Percentiles rank a stretch among this genome's conserved stretches.
phyloP scores from a whole-genome alignment of 2,113 vertebrate species.

The Nicator chloris region DNA sequence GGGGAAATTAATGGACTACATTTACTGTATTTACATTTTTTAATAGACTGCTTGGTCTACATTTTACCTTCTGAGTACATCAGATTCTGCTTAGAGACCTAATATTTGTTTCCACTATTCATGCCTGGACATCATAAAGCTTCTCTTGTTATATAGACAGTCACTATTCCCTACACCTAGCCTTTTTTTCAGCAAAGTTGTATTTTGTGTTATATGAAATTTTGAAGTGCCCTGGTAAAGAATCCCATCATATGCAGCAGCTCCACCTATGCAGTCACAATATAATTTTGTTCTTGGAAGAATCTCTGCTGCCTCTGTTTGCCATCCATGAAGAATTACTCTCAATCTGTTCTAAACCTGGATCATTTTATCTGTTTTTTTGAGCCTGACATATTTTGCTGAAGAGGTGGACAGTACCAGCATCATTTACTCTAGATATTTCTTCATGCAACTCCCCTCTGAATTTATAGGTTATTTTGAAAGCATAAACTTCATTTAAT shows the following conservation, averaged over 20 bases:
- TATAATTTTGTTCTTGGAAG: neutral
- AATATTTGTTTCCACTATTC: neutral
- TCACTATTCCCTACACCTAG: neutral
- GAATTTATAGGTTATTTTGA: neutral
- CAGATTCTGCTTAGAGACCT: neutral
- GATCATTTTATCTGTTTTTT: neutral
- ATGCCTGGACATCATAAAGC: neutral
- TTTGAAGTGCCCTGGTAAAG: neutral
- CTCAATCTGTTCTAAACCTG: neutral
- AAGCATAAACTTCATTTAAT: neutral
- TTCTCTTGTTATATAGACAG: neutral
- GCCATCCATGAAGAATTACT: neutral
- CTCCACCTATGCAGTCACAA: neutral
- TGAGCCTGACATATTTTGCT: neutral
- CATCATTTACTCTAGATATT: neutral
- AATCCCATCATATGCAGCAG: neutral
- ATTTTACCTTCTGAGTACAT: neutral
- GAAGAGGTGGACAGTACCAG: neutral
- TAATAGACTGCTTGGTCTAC: fast-evolving
- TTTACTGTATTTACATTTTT: too few species aligned
- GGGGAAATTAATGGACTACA: neutral
- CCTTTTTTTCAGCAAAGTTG: neutral
- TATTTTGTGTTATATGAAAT: neutral
- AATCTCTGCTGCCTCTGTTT: neutral
- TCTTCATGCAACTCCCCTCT: neutral